A percentile compares a stretch with the other conserved stretches of the same genome.
Conservation (phyloP, 2,888 invertebrate species). For the Macrophya alboannulata region DNA sequence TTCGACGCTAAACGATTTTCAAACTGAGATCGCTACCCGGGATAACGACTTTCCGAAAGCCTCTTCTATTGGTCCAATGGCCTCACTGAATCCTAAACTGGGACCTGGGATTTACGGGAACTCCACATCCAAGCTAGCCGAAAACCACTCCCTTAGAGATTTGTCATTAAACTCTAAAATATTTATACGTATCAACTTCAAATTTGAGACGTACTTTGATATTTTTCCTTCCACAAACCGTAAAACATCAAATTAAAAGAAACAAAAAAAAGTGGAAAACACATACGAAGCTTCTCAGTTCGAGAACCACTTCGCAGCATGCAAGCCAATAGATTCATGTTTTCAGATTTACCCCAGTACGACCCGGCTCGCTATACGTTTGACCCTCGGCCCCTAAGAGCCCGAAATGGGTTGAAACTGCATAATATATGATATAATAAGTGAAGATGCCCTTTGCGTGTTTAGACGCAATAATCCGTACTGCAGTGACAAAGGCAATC, state of each 20-base stretch:
- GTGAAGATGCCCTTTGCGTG: slow-evolving; percentile 3
- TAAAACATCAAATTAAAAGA: too few species aligned
- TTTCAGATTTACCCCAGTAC: background rate
- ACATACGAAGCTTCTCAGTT: background rate
- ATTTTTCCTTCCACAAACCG: too few species aligned
- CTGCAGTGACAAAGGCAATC: slow-evolving; percentile 69
- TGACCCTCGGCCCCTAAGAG: background rate
- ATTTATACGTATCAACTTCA: too few species aligned
- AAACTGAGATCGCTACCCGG: slow-evolving; percentile 59
- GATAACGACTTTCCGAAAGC: slow-evolving; percentile 62
- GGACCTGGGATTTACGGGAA: slow-evolving; percentile 35
- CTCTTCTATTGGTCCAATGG: slow-evolving; percentile 40
- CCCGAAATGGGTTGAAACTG: background rate
- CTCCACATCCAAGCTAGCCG: background rate
- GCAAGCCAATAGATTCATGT: background rate
- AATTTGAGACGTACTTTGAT: too few species aligned
- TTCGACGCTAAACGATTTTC: slow-evolving; percentile 66
- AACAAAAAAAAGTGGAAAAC: too few species aligned
- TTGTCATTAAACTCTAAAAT: slow-evolving; percentile 39
- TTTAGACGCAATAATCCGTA: slow-evolving; percentile 68
- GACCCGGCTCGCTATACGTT: background rate
- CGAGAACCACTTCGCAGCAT: background rate
- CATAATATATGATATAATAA: slow-evolving; percentile 28
- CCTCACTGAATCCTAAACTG: slow-evolving; percentile 36
- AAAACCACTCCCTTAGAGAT: slow-evolving; percentile 7